Conservation (phyloP, 1,140 invertebrate genomes). For the Meloidogyne exigua region DNA sequence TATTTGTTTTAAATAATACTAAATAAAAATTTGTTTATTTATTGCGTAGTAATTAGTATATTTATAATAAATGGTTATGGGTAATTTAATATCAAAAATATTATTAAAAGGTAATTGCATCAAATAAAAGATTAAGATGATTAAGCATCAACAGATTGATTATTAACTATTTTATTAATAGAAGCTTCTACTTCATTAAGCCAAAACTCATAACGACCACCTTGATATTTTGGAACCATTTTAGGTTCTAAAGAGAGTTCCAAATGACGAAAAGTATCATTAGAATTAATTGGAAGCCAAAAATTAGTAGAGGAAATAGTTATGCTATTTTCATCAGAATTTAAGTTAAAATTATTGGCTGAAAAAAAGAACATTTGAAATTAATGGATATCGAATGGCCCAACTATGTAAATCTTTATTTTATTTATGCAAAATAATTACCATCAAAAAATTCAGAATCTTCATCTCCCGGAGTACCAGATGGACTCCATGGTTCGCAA, state of each 20-base stretch:
- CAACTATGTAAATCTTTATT: no score
- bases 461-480: background rate
- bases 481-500: background rate
- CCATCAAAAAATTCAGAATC: background rate
- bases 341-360: slow-evolving; percentile 26
- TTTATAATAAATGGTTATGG: no score
- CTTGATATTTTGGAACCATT: slow-evolving; percentile 34
- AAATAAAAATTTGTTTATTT: background rate
- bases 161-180: background rate
- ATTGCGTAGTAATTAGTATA: no score
- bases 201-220: slow-evolving; percentile 30
- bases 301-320: background rate
- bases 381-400: no score
- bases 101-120: background rate
- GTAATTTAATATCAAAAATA: background rate
- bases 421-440: background rate
- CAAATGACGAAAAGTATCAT: slow-evolving; percentile 38
- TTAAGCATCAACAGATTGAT: background rate
- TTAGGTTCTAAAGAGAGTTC: slow-evolving; percentile 34
- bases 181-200: slow-evolving; percentile 34
- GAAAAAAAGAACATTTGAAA: background rate
- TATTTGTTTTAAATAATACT: background rate
- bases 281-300: slow-evolving; percentile 29
- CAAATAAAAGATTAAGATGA: background rate
- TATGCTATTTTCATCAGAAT: background rate